These are phyloP conservation scores for Trichomalopsis sarcophagae DNA, from an alignment of 1,140 invertebrate genomes.

Conservation along the genomic window DNA sequence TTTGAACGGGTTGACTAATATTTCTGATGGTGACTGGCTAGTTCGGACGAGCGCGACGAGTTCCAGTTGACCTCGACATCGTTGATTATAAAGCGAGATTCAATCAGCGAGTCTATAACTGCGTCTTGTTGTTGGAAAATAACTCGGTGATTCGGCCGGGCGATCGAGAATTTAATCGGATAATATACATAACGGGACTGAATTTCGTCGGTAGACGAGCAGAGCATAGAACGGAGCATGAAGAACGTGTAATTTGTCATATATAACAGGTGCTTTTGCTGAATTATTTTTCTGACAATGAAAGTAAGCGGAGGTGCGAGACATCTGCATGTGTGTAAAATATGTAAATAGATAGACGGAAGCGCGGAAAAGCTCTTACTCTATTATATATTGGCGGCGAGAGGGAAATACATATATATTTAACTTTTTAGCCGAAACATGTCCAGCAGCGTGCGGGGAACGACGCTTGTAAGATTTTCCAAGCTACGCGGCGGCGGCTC, in stretches of 20 bases:
- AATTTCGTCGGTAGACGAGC: not conserved
- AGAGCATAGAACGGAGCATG: not conserved
- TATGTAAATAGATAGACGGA: slow-evolving; percentile 41
- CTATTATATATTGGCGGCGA: not conserved
- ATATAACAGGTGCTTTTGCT: slow-evolving; percentile 25
- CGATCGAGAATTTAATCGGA: not conserved
- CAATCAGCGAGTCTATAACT: too few relatives aligned
- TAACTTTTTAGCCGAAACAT: not conserved
- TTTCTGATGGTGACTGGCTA: not conserved
- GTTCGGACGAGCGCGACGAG: not conserved
- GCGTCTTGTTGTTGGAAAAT: not conserved
- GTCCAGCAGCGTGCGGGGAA: not conserved
- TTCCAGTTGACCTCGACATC: not conserved
- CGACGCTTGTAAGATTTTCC: not conserved
- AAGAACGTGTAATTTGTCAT: not conserved
- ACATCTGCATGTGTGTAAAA: slow-evolving; percentile 23
- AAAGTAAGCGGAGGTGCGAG: slow-evolving; percentile 29
- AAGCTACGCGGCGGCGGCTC: not conserved
- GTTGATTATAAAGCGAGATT: too few relatives aligned
- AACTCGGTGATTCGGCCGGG: not conserved
- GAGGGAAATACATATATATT: not conserved
- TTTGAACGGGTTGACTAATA: not conserved
- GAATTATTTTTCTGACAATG: slow-evolving; percentile 32
- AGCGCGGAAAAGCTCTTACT: not conserved
- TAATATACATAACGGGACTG: not conserved